Evolutionary conservation across 2,797 vertebrate genomes (phyloP), one percentile per base, ranked within the genome.

Genomic region (Pseudopleuronectes americanus): DNA sequence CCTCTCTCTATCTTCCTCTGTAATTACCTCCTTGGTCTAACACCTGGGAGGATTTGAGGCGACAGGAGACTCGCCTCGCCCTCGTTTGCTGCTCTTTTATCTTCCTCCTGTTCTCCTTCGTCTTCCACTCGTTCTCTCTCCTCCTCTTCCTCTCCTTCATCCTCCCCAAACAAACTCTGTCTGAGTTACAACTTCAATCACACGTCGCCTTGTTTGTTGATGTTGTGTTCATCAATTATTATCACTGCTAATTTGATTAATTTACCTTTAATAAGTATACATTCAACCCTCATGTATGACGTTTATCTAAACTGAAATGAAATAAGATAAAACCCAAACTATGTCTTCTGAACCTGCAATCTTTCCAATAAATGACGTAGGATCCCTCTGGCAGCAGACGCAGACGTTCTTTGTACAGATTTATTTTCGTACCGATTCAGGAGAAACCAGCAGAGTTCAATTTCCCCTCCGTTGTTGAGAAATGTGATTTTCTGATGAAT

Each of bases 1-100:
- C 22, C 57, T 55, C 28, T 33, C 68, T 31, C 48, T 56, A 23
- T 66, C 71, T 13, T 21, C n/a, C 62, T 51, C 80, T 79, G 64
- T 83, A 84, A 80, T 85, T 74, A 82, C 69, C 69, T 76, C 63
- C 56, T 79, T 65, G 21, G 9, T 63, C 52, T 66, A 48, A 80
- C 72, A 78, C 81, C 81, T 80, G 72, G 49, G 84, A 83, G 81
- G 81, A 81, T 74, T 74, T 19, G 62, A 65, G 19, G 65, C 9
- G 58, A 68, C 64, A 8, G 57, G 76, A 80, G 79, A 70, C 76
- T 48, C 0, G 31, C 71, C 64, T 80, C 60, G 70, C 74, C 76
- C 83, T 67, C 68, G 24, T 82, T 79, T 59, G 61, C 74, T 67
- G 33, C 41, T 43, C 76, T 80, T 79, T 84, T 47, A 83, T 83